phyloP scores from a whole-genome alignment of 1,140 invertebrate species.

The Venustaconcha ellipsiformis region DNA sequence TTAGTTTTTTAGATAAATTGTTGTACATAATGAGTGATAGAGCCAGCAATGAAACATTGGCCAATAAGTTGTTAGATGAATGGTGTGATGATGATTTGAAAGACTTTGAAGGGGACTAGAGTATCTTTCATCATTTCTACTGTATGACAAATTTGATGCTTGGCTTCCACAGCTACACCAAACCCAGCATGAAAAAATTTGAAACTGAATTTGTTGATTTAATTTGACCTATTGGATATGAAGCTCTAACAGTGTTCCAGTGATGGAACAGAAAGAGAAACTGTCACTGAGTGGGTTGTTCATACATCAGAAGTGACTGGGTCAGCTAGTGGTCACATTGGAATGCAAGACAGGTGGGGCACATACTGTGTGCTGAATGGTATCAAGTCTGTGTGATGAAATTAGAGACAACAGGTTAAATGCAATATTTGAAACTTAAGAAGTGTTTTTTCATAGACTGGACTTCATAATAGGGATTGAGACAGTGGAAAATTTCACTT shows the following conservation, averaged over 20 bases:
- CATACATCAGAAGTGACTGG: slow-evolving; percentile 8
- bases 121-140: slow-evolving; percentile 10
- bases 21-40: slow-evolving; percentile 17
- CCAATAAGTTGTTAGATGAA: slow-evolving; percentile 11
- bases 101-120: neutral
- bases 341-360: neutral
- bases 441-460: neutral
- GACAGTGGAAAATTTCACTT: too few species aligned
- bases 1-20: neutral
- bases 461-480: neutral
- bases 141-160: slow-evolving; percentile 23
- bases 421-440: slow-evolving; percentile 14
- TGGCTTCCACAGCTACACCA: too few species aligned
- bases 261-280: neutral
- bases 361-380: too few species aligned
- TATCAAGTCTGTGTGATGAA: too few species aligned
- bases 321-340: slow-evolving; percentile 13
- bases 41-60: slow-evolving; percentile 12
- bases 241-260: neutral
- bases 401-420: slow-evolving; percentile 1
- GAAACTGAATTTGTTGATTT: too few species aligned
- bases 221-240: too few species aligned
- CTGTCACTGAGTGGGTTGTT: too few species aligned
- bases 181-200: too few species aligned
- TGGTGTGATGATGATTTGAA: slow-evolving; percentile 11